phyloP scores from a whole-genome alignment of 1,140 invertebrate genomes.

The Manduca sexta region DNA sequence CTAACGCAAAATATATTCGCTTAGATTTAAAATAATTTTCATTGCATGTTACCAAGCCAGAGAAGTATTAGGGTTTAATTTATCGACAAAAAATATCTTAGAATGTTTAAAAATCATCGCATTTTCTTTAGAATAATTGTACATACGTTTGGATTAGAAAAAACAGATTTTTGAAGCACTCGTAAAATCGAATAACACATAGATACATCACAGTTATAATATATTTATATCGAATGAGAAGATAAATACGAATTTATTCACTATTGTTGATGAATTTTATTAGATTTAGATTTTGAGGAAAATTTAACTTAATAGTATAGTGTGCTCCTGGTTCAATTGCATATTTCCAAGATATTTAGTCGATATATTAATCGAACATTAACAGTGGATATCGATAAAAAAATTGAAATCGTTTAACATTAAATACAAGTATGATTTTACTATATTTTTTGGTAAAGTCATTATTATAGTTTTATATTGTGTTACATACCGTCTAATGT shows the following conservation, averaged over 20 bases:
- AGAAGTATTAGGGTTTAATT: conserved; percentile 28
- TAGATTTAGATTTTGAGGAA: conserved; percentile 22
- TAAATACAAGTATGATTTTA: no score
- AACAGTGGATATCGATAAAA: no score
- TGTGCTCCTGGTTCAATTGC: conserved; percentile 6
- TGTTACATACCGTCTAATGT: no score
- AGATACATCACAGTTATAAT: conserved; percentile 30
- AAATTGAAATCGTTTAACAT: no score
- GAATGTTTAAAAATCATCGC: neutral
- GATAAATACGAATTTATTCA: conserved; percentile 62
- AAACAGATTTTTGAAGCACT: conserved; percentile 39
- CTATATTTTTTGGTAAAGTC: no score
- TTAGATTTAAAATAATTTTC: no score
- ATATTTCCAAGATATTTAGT: neutral
- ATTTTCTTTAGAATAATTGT: conserved; percentile 62
- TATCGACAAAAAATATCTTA: no score
- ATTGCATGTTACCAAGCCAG: conserved; percentile 44
- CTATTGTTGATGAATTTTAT: conserved; percentile 55
- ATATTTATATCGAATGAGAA: conserved; percentile 16
- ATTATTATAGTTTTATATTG: no score
- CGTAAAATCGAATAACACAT: conserved; percentile 19
- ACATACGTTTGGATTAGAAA: conserved; percentile 63
- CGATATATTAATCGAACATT: neutral
- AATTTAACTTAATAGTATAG: conserved; percentile 19
- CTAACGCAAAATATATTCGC: no score